Base-by-base conservation (phyloP, 2,797 vertebrate genomes). In the Schizopygopsis pylzovi region DNA sequence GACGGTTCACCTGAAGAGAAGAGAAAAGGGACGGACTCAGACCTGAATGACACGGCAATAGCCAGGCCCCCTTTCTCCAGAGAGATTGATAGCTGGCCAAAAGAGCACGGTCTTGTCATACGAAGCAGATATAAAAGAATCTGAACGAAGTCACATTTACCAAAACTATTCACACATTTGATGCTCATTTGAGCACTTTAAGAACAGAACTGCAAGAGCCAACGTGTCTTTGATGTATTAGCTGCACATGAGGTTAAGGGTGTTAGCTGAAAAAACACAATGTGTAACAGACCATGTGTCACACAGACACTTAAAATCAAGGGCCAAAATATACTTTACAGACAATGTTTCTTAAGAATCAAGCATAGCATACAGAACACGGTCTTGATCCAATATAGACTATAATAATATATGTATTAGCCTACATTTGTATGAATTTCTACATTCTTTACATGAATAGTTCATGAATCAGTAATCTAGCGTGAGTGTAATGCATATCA, bases 1-100 rank as follows among this genome's bases (percentile, higher is more conserved):
- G 49, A 77, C 11, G 33, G 73, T 63, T 87, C 85, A 90, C 89
- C 91, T 92, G 87, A 0, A 80, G 56, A 86, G 63, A 77, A 37
- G 22, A 33, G 45, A 43, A 83, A 41, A 78, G 18, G 71, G 41
- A 33, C 41, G 49, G 41, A 56, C 15, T 81, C 15, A 59, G 56
- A 18, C 20, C 81, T 39, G 77, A 45, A 22, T 79, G 28, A 84
- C 33, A 22, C 15, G 45, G 80, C n/a, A 61, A 68, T 10, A 20
- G 3, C 22, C 80, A 52, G 33, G 2, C 28, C 75, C 25, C 11
- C 7, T 39, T 25, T 49, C 4, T 6, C 9, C 0, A 4, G 7
- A 61, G 33, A 1, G 52, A 63, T 37, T 76, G 52, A 71, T 56
- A 37, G 73, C 15, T 41, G 63, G 61, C 18, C 65, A 11, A 43